Evolutionary conservation across 2,797 vertebrate species (phyloP).

Genomic region (Galago senegalensis): DNA sequence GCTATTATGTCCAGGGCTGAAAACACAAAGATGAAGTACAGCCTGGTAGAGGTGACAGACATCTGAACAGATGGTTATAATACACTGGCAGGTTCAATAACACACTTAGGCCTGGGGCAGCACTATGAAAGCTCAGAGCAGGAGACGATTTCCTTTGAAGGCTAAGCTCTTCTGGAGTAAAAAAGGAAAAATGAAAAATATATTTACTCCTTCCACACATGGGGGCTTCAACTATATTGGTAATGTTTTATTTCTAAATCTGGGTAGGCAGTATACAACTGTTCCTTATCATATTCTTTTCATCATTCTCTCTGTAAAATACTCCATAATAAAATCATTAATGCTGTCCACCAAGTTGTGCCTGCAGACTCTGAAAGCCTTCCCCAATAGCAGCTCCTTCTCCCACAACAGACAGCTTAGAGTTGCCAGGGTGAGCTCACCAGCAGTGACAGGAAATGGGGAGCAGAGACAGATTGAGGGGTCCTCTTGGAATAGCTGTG

Average conservation of each 20-base stretch:
- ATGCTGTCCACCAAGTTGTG: background rate
- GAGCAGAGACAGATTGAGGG: background rate
- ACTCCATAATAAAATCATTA: conserved; percentile 22
- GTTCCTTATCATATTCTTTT: background rate
- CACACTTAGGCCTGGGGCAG: conserved; percentile 46
- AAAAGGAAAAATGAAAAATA: conserved; percentile 34
- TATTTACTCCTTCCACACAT: background rate
- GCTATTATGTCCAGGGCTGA: background rate
- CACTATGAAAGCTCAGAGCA: conserved; percentile 41
- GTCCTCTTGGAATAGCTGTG: background rate
- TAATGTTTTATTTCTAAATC: conserved; percentile 34
- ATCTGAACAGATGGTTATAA: conserved; percentile 77
- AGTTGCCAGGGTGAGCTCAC: background rate
- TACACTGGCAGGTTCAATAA: conserved; percentile 70
- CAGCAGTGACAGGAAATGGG: background rate
- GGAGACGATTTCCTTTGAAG: conserved; percentile 56
- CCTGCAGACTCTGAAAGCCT: conserved; percentile 5
- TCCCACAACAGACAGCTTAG: background rate
- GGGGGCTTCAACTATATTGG: background rate
- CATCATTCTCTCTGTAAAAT: conserved; percentile 35
- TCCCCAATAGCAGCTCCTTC: background rate
- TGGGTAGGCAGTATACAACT: background rate
- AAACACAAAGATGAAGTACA: conserved; percentile 48
- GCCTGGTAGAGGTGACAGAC: conserved; percentile 76
- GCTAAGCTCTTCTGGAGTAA: conserved; percentile 31